These are phyloP conservation scores for Drosophila subsilvestris DNA, from an alignment of 2,888 invertebrate species.

Conservation along the genomic window DNA sequence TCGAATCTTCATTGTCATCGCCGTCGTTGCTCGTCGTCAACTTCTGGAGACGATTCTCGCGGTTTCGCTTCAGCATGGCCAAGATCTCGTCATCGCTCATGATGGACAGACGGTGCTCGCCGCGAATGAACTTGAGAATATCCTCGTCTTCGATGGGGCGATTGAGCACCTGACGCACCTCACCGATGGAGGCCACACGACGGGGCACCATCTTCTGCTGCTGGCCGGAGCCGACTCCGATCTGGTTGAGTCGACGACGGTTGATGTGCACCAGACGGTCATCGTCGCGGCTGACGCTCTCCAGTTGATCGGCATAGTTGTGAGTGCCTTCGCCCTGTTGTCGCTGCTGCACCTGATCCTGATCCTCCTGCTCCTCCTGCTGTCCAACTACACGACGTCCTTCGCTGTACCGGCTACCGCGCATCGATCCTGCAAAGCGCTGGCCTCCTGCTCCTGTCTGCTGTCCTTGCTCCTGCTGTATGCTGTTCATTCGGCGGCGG, in stretches of 20 bases:
- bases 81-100: constrained; percentile 59
- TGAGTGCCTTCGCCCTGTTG: neutral
- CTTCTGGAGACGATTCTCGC: constrained; percentile 35
- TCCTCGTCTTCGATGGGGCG: constrained; percentile 45
- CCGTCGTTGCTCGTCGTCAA: constrained; percentile 2
- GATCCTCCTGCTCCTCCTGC: constrained; percentile 8
- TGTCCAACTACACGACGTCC: constrained; percentile 44
- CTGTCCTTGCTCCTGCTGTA: constrained; percentile 28
- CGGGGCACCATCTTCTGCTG: constrained; percentile 30
- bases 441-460: constrained; percentile 7
- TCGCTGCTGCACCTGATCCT: constrained; percentile 12
- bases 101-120: constrained; percentile 51
- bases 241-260: constrained; percentile 57
- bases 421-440: constrained; percentile 21
- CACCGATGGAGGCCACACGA: constrained; percentile 48
- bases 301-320: constrained; percentile 40
- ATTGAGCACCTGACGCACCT: constrained; percentile 52
- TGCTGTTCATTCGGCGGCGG: constrained; percentile 59
- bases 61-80: constrained; percentile 54
- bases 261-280: constrained; percentile 65
- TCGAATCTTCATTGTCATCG: constrained; percentile 17
- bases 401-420: constrained; percentile 44
- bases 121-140: constrained; percentile 52
- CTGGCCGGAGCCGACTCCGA: constrained; percentile 4
- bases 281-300: constrained; percentile 50